phyloP scores from a whole-genome alignment of 2,888 invertebrate species.

The Thelaira solivaga region DNA sequence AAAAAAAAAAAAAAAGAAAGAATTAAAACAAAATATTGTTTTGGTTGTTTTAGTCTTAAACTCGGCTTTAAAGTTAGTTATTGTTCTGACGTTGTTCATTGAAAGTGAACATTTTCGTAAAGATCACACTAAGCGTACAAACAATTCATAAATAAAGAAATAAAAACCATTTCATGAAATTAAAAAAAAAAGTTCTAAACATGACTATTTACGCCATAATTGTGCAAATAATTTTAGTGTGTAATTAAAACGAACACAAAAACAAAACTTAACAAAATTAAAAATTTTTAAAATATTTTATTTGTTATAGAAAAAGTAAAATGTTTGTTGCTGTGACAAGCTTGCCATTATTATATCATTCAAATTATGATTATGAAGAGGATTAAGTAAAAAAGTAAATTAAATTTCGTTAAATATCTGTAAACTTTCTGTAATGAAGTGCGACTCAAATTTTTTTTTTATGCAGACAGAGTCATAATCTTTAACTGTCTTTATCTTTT shows the following conservation, averaged over 20 bases:
- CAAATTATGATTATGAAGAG: no score
- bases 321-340: constrained; percentile 1
- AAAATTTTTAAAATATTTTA: background rate
- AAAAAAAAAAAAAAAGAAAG: no score
- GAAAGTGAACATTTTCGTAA: constrained; percentile 50
- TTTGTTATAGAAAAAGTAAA: constrained; percentile 3
- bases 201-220: constrained; percentile 75
- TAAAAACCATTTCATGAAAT: background rate
- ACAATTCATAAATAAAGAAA: background rate
- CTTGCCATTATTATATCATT: no score
- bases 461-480: no score
- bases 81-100: constrained; percentile 60
- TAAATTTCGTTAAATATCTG: no score
- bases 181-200: constrained; percentile 56
- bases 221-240: constrained; percentile 75
- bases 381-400: no score
- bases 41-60: constrained; percentile 28
- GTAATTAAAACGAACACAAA: constrained; percentile 64
- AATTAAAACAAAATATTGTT: constrained; percentile 5
- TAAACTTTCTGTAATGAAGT: no score
- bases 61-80: constrained; percentile 46
- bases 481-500: no score
- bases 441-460: no score
- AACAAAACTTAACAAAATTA: background rate
- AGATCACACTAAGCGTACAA: constrained; percentile 12